Evolutionary conservation across 2,113 vertebrate genomes (phyloP), one percentile per base, ranked within the genome.

Genomic region (Gyps fulvus): DNA sequence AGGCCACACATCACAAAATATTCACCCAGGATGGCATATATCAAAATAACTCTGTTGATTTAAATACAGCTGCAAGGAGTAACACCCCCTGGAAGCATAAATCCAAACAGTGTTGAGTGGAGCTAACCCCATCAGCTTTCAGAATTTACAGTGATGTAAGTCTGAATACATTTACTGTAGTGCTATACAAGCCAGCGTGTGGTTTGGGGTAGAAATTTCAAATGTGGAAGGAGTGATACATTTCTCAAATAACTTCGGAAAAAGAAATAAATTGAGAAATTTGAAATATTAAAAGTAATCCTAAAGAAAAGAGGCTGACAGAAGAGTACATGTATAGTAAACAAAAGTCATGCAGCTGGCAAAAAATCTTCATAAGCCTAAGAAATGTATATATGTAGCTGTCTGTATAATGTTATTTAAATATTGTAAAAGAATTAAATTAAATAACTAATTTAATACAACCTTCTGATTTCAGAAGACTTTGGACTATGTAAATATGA

Each of bases 41-140:
- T 58, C 67, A 66, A 40, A 91, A 79, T 31, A 78, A 59, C 27
- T 49, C 42, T 22, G 27, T 22, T 45, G 31, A 54, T 62, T 86
- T 86, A 70, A 95, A 78, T 38, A n/a, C 13, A 80, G 54, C 54
- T 89, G 52, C 63, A 73, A 38, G 83, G 80, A 96, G 80, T 89
- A 73, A 78, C 76, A 83, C 45, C 83, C 81, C 47, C 80, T 84
- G 93, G 29, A 96, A 49, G 42, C 55, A 89, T 32, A 32, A 77
- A 62, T 50, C 52, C 86, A 13, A 34, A 63, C 32, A 52, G 20
- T 9, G 38, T 0, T 22, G 38, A 55, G n/a, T 31, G 50, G 61
- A 62, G 62, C 36, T 77, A 15, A 72, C 29, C 82, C 66, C 34
- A 82, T 11, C 74, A 83, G 26, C 58, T 91, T 66, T 54, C 65